Evolutionary conservation across 2,888 invertebrate genomes (phyloP).

Genomic region (Pocota personata): DNA sequence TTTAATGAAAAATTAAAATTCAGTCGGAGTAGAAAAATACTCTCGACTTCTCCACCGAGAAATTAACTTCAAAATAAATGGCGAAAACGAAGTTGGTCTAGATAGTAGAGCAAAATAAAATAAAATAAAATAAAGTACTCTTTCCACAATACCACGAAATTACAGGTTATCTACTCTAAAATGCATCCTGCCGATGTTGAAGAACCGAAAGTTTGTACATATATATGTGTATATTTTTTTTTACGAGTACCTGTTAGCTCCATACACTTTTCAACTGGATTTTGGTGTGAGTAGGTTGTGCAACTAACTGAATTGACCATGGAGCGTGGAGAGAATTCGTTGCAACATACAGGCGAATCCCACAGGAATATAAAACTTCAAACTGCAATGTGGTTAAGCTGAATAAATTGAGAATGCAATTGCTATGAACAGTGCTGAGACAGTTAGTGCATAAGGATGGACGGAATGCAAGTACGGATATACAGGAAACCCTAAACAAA

Average conservation of each 20-base stretch:
- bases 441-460: background rate
- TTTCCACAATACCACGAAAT: constrained; percentile 52
- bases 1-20: constrained; percentile 65
- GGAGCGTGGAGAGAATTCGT: constrained; percentile 2
- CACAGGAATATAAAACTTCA: constrained; percentile 61
- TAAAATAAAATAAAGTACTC: constrained; percentile 21
- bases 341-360: constrained; percentile 7
- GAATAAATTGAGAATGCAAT: constrained; percentile 53
- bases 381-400: constrained; percentile 61
- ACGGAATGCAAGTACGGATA: background rate
- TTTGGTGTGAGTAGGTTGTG: constrained; percentile 21
- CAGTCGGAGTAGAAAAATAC: constrained; percentile 44
- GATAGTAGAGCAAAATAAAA: constrained; percentile 1
- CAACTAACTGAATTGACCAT: constrained; percentile 45
- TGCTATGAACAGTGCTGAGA: constrained; percentile 20
- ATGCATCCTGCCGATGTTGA: constrained; percentile 56
- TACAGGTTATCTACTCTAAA: constrained; percentile 62
- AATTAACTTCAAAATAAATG: constrained; percentile 67
- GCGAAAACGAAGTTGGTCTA: constrained; percentile 45
- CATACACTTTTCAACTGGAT: background rate
- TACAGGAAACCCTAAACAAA: background rate
- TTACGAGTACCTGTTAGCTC: constrained; percentile 17
- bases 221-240: background rate
- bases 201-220: constrained; percentile 18
- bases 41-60: constrained; percentile 37